These are phyloP conservation scores for Rhysida immarginata DNA, from an alignment of 1,140 invertebrate genomes.

Conservation along the genomic window DNA sequence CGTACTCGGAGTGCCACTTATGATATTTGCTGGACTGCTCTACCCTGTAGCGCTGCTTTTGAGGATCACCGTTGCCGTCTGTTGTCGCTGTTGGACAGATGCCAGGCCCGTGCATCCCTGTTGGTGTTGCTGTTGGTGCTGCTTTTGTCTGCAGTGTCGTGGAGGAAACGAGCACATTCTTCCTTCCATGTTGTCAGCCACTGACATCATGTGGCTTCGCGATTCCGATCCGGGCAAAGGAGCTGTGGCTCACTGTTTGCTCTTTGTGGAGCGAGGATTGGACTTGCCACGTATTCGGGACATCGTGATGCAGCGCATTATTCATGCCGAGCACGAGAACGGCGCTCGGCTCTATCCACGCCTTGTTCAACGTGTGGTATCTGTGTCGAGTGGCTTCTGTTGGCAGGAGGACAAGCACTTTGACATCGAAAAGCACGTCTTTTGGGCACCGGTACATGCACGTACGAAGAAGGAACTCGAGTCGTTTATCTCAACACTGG, in stretches of 20 bases:
- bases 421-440: slow-evolving; percentile 37
- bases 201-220: slow-evolving; percentile 33
- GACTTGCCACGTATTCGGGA: slow-evolving; percentile 31
- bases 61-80: slow-evolving; percentile 8
- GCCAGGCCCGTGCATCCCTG: slow-evolving; percentile 22
- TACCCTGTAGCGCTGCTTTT: slow-evolving; percentile 19
- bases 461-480: slow-evolving; percentile 27
- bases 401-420: slow-evolving; percentile 38
- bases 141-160: no score
- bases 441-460: slow-evolving; percentile 26
- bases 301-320: slow-evolving; percentile 31
- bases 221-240: slow-evolving; percentile 17
- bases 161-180: neutral
- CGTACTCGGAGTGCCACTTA: slow-evolving; percentile 26
- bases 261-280: slow-evolving; percentile 35
- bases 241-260: slow-evolving; percentile 34
- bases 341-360: slow-evolving; percentile 33
- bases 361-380: slow-evolving; percentile 31
- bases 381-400: slow-evolving; percentile 30
- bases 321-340: slow-evolving; percentile 28
- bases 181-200: slow-evolving; percentile 19
- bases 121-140: no score
- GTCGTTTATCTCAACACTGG: slow-evolving; percentile 31
- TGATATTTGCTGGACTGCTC: slow-evolving; percentile 19
- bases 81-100: slow-evolving; percentile 8